A percentile compares a stretch with the other conserved stretches of the same genome.
Conservation (phyloP, 2,888 invertebrate species). For the Chrysomela aeneicollis region DNA sequence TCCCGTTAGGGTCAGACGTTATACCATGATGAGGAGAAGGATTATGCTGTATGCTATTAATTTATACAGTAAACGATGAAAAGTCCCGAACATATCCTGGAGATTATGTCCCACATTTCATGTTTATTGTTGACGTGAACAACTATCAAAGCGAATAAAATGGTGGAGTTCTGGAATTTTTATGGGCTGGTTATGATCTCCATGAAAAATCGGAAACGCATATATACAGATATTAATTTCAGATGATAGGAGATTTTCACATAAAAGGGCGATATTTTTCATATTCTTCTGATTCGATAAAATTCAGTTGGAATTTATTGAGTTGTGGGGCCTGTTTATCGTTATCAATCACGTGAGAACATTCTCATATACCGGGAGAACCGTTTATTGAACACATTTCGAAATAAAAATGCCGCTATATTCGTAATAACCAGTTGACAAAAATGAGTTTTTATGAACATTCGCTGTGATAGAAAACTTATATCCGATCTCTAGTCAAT, state of each 20-base stretch:
- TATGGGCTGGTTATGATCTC: neutral
- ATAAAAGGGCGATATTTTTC: neutral
- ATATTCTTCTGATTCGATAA: neutral
- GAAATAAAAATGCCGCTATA: no score
- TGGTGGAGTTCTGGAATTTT: constrained; percentile 1
- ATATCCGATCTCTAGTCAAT: no score
- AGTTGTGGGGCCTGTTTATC: neutral
- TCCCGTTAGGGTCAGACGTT: neutral
- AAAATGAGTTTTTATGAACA: no score
- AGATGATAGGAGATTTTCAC: neutral
- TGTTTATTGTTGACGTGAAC: constrained; percentile 3
- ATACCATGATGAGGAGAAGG: neutral
- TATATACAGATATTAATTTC: neutral
- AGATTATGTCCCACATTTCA: constrained; percentile 3
- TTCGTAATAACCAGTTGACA: no score
- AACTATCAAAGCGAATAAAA: neutral
- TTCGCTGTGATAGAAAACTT: no score
- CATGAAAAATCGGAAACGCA: constrained; percentile 4
- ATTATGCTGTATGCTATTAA: neutral
- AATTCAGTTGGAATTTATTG: neutral
- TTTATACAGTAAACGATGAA: neutral
- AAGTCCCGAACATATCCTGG: neutral
- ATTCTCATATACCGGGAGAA: no score
- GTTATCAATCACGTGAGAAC: no score
- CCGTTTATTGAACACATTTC: no score